These are phyloP conservation scores for Ficedula albicollis DNA, from an alignment of 2,797 vertebrate species.

Conservation along the genomic window DNA sequence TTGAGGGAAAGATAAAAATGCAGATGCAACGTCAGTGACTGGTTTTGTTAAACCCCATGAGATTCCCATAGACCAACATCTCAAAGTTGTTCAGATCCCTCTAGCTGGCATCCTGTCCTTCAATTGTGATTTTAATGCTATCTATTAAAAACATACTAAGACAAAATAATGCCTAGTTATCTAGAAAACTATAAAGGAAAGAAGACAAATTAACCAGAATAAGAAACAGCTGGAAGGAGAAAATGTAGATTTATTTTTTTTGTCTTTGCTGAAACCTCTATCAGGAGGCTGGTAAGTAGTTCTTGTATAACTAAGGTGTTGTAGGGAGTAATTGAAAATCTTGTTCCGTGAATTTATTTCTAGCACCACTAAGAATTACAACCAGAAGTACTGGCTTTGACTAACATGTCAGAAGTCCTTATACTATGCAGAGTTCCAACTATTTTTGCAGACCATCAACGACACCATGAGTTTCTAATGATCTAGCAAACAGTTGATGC, in stretches of 20 bases:
- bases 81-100: background rate
- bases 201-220: background rate
- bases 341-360: background rate
- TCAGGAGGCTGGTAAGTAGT: background rate
- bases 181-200: background rate
- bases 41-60: background rate
- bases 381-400: background rate
- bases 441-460: background rate
- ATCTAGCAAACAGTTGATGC: background rate
- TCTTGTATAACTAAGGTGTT: background rate
- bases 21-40: background rate
- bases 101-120: background rate
- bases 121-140: background rate
- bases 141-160: background rate
- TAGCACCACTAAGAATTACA: background rate
- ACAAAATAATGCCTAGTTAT: accelerated
- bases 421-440: background rate
- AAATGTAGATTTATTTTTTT: background rate
- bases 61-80: background rate
- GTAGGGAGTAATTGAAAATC: background rate
- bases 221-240: background rate
- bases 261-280: background rate
- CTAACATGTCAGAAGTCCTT: background rate
- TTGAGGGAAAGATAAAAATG: background rate
- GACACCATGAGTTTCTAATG: background rate